These are phyloP conservation scores for Coenobita brevimanus DNA, from an alignment of 1,140 invertebrate species.

Conservation along the genomic window DNA sequence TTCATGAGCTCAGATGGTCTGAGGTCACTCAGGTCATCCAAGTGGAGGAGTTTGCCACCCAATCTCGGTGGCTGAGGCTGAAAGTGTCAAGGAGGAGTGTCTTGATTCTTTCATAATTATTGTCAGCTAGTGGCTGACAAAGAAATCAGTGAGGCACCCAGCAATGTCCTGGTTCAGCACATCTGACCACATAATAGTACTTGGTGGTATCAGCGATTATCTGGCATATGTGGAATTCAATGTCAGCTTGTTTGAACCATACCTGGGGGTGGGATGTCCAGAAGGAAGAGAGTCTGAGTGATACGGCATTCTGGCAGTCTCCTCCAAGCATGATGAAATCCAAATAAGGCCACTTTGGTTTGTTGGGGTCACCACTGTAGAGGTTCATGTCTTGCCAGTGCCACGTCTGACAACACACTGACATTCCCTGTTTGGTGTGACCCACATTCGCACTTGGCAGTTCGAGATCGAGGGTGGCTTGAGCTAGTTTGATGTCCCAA, in stretches of 20 bases:
- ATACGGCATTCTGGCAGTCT: not conserved
- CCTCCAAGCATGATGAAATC: not conserved
- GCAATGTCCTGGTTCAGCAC: not conserved
- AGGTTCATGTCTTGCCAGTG: not conserved
- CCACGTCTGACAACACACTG: not conserved
- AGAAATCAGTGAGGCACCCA: not conserved
- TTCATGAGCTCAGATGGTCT: not conserved
- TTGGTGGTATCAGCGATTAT: not conserved
- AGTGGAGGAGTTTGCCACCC: not conserved
- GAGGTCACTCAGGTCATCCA: constrained; percentile 4
- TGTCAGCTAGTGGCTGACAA: not conserved
- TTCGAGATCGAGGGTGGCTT: too few species aligned
- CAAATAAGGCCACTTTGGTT: not conserved
- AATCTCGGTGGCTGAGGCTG: not conserved
- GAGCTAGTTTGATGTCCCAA: too few species aligned
- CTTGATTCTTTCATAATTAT: not conserved
- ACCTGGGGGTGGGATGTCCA: constrained; percentile 10
- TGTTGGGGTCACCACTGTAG: not conserved
- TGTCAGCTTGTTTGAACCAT: constrained; percentile 18
- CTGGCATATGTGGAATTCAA: not conserved
- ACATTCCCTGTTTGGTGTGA: too few species aligned
- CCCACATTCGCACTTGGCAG: too few species aligned
- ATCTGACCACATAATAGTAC: too few species aligned
- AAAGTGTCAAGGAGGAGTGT: not conserved
- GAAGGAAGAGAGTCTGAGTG: constrained; percentile 21